These are phyloP conservation scores for Abrostola triplasia DNA, from an alignment of 2,888 invertebrate species.

Conservation along the genomic window DNA sequence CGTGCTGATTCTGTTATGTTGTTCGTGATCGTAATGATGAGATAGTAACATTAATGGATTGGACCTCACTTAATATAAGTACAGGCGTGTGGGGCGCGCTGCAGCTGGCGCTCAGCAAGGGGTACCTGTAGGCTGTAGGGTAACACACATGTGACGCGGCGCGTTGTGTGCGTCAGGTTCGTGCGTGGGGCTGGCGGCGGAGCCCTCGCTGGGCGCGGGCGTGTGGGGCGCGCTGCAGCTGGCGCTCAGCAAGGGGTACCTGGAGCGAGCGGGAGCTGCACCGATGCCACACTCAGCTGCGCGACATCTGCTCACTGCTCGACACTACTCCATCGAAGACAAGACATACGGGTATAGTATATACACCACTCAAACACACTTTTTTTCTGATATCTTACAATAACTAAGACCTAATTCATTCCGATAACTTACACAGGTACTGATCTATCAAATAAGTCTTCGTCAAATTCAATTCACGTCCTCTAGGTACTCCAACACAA, in stretches of 20 bases:
- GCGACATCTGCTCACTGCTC: slow-evolving; percentile 61
- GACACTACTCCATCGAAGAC: slow-evolving; percentile 69
- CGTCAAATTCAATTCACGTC: no score
- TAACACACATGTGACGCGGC: not conserved
- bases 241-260: slow-evolving; percentile 97
- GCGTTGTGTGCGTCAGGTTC: slow-evolving; percentile 58
- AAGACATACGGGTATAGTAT: slow-evolving; percentile 68
- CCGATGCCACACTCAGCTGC: slow-evolving; percentile 84
- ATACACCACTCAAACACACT: not conserved
- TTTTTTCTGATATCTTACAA: not conserved
- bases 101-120: no score
- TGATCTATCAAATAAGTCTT: no score
- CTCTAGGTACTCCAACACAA: no score
- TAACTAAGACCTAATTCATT: not conserved
- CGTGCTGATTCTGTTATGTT: no score
- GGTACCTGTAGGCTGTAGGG: no score
- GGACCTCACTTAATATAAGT: no score
- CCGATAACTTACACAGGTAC: no score
- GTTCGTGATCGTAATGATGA: no score
- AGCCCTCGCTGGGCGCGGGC: slow-evolving; percentile 97
- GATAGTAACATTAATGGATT: no score
- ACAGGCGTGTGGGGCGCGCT: no score
- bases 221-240: slow-evolving; percentile 96
- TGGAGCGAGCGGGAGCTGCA: slow-evolving; percentile 94
- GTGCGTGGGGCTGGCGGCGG: slow-evolving; percentile 92